Evolutionary conservation across 2,113 vertebrate genomes (phyloP).

Genomic region (Gnathonemus echidnorhynchus): DNA sequence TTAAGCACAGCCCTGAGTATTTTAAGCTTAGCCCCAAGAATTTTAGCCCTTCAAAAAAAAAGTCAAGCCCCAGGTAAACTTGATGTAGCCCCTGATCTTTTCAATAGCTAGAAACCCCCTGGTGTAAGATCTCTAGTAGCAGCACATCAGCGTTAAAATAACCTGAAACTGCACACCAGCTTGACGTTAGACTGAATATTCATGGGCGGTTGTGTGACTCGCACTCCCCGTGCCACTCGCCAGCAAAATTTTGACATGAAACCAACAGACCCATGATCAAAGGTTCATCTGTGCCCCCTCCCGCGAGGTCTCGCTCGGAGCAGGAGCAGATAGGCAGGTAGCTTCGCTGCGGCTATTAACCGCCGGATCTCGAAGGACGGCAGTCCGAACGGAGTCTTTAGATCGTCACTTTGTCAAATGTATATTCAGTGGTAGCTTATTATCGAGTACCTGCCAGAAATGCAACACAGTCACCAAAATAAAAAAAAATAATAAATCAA

Average conservation of each 20-base stretch:
- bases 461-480: background rate
- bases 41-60: too few species aligned
- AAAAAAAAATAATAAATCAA: background rate
- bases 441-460: background rate
- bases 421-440: background rate
- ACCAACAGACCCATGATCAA: background rate
- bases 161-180: too few species aligned
- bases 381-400: background rate
- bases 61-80: too few species aligned
- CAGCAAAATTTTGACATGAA: background rate
- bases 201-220: background rate
- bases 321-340: background rate
- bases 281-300: background rate
- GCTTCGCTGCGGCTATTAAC: too few species aligned
- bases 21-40: too few species aligned
- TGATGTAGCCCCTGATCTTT: too few species aligned
- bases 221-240: background rate
- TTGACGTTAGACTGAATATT: background rate
- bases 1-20: too few species aligned
- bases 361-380: background rate
- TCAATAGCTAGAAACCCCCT: too few species aligned
- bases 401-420: background rate
- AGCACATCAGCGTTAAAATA: background rate
- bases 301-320: background rate
- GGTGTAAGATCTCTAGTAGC: background rate